A percentile compares a stretch with the other conserved stretches of the same genome.
Conservation (phyloP, 2,113 vertebrate species). For the Gymnocephalus cernua region DNA sequence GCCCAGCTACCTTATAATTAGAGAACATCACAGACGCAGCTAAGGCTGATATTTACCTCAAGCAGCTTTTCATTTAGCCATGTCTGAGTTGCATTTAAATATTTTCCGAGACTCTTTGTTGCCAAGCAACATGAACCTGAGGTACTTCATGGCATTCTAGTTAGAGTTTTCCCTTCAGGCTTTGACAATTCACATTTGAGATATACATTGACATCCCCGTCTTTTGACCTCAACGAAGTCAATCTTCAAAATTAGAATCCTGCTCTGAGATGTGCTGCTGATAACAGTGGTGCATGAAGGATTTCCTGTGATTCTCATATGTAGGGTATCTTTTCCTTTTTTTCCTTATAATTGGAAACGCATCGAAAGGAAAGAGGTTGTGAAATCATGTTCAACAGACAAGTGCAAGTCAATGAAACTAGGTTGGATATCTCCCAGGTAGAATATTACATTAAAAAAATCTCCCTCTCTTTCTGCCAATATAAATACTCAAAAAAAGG, state of each 20-base stretch:
- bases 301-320: conserved; percentile 43
- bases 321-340: not conserved
- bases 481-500: not conserved
- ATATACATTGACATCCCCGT: conserved; percentile 46
- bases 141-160: conserved; percentile 68
- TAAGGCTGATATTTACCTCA: conserved; percentile 76
- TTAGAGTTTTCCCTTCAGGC: conserved; percentile 70
- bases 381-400: conserved; percentile 12
- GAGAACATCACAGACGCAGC: conserved; percentile 70
- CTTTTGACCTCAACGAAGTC: conserved; percentile 70
- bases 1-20: conserved; percentile 69
- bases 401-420: conserved; percentile 28
- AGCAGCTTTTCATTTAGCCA: conserved; percentile 77
- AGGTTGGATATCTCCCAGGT: not conserved
- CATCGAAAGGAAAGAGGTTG: conserved; percentile 23
- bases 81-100: conserved; percentile 80
- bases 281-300: conserved; percentile 14
- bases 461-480: not conserved
- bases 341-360: conserved; percentile 39
- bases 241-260: conserved; percentile 58
- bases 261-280: conserved; percentile 25
- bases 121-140: conserved; percentile 82
- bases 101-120: conserved; percentile 79
- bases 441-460: conserved; percentile 12
- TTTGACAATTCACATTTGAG: conserved; percentile 72